A percentile compares a stretch with the other conserved stretches of the same genome.
phyloP scores from a whole-genome alignment of 2,797 vertebrate genomes.

The Australoheros facetus region DNA sequence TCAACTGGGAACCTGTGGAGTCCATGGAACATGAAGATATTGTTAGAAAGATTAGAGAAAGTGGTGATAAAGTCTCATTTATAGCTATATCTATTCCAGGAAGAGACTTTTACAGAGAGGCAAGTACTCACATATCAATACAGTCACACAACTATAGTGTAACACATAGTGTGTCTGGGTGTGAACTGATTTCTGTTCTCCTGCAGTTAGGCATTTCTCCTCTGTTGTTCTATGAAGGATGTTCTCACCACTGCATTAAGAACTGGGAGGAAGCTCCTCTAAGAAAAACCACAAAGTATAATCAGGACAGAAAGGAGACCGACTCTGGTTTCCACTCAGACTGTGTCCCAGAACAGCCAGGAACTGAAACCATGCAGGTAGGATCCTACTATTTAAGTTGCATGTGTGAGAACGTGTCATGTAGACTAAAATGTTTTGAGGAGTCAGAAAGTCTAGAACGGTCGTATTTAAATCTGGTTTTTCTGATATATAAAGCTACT shows the following conservation, averaged over 20 bases:
- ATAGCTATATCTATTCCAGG: constrained; percentile 82
- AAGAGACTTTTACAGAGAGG: constrained; percentile 85
- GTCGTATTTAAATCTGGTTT: not conserved
- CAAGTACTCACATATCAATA: constrained; percentile 35
- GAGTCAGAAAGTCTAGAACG: not conserved
- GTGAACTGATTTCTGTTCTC: not conserved
- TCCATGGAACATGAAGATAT: constrained; percentile 85
- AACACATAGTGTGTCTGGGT: not conserved
- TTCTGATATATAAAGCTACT: accelerated
- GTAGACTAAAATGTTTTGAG: not conserved
- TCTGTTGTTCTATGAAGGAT: constrained; percentile 72
- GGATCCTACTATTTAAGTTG: not conserved
- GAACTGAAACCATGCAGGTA: constrained; percentile 74
- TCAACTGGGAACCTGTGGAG: constrained; percentile 88
- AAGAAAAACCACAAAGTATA: constrained; percentile 43
- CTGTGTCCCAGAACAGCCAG: constrained; percentile 54
- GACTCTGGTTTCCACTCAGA: constrained; percentile 59
- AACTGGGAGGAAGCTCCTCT: not conserved
- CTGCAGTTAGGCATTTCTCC: constrained; percentile 78
- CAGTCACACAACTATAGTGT: not conserved
- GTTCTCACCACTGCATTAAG: not conserved
- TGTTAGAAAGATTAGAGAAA: constrained; percentile 83
- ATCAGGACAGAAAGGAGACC: constrained; percentile 36
- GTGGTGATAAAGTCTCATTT: constrained; percentile 79
- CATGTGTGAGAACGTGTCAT: accelerated